phyloP scores from a whole-genome alignment of 2,797 vertebrate genomes.

The Microctenopoma stevenorrisi region DNA sequence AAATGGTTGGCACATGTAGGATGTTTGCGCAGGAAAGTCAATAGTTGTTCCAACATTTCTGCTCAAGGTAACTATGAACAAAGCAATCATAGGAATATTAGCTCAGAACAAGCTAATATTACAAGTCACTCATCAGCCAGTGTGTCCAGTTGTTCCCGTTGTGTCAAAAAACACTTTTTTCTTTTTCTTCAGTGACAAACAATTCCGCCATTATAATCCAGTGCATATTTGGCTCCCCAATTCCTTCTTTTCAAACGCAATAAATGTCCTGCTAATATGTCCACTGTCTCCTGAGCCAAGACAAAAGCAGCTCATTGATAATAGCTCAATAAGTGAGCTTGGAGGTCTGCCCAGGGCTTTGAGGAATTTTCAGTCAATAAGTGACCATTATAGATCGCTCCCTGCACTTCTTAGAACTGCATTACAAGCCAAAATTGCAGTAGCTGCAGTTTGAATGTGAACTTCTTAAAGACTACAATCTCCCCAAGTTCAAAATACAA shows the following conservation, averaged over 20 bases:
- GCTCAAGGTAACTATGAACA: not conserved
- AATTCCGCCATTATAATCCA: slow-evolving; percentile 12
- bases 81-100: too few relatives aligned
- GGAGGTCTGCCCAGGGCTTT: slow-evolving; percentile 56
- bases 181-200: slow-evolving; percentile 15
- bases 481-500: not conserved
- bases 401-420: slow-evolving; percentile 42
- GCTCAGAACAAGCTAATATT: not conserved
- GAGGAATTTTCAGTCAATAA: slow-evolving; percentile 64
- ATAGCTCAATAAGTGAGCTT: slow-evolving; percentile 68
- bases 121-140: not conserved
- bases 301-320: slow-evolving; percentile 74
- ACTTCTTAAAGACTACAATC: slow-evolving; percentile 8
- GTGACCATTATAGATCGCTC: slow-evolving; percentile 49
- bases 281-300: slow-evolving; percentile 55
- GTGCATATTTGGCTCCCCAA: slow-evolving; percentile 25
- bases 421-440: slow-evolving; percentile 33
- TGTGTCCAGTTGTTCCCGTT: not conserved
- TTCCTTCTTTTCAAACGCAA: slow-evolving; percentile 44
- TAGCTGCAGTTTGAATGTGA: slow-evolving; percentile 21
- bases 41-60: not conserved
- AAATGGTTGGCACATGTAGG: not conserved
- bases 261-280: slow-evolving; percentile 61
- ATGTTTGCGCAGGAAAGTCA: not conserved
- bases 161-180: slow-evolving; percentile 10